phyloP scores from a whole-genome alignment of 92 coral and sea anemone species.

The Micromussa lordhowensis region DNA sequence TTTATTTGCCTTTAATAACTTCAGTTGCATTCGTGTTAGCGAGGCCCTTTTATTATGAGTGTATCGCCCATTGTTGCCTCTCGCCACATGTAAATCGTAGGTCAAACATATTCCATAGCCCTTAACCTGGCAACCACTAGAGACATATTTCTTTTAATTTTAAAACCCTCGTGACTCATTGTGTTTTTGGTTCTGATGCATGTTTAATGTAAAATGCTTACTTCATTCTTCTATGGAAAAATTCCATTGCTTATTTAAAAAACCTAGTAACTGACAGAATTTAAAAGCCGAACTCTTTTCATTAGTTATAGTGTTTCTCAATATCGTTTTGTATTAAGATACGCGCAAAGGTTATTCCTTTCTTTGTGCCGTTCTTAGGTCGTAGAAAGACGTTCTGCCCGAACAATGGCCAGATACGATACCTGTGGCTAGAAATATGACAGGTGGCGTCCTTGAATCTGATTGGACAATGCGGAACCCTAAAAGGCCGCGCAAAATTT shows the following conservation, averaged over 20 bases:
- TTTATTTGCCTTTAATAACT: constrained; percentile 23
- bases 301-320: constrained; percentile 1
- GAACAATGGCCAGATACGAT: constrained; percentile 14
- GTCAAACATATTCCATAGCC: constrained; percentile 24
- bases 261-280: neutral
- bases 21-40: neutral
- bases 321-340: constrained; percentile 12
- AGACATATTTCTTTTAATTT: neutral
- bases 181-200: neutral
- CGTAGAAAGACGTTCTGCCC: constrained; percentile 32
- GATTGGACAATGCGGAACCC: constrained; percentile 59
- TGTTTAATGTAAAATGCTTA: neutral
- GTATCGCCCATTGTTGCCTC: constrained; percentile 18
- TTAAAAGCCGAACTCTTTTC: neutral
- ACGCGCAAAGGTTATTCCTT: constrained; percentile 27
- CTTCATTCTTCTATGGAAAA: neutral
- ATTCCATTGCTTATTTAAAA: neutral
- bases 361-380: constrained; percentile 6
- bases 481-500: constrained; percentile 65
- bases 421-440: constrained; percentile 21
- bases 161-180: neutral
- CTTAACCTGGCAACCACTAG: constrained; percentile 32
- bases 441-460: constrained; percentile 63
- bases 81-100: constrained; percentile 39
- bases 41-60: constrained; percentile 12